phyloP scores from a whole-genome alignment of 2,888 invertebrate genomes.

The Nemotelus pantherinus region DNA sequence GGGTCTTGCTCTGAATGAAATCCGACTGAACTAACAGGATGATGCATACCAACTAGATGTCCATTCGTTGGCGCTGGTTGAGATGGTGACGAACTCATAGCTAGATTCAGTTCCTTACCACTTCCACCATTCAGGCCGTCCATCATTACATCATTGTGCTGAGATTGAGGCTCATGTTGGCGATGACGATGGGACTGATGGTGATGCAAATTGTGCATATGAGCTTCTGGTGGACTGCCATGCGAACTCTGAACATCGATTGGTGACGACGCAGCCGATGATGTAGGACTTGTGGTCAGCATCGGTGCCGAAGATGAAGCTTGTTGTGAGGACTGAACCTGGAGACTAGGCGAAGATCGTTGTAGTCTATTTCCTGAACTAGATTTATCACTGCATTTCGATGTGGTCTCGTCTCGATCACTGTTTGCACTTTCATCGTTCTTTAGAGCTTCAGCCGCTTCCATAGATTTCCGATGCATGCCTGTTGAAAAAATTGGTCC shows the following conservation, averaged over 20 bases:
- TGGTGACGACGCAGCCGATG: constrained; percentile 54
- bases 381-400: constrained; percentile 69
- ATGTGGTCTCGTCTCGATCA: constrained; percentile 71
- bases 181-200: constrained; percentile 52
- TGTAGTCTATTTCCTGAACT: constrained; percentile 61
- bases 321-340: constrained; percentile 58
- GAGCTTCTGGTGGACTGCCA: constrained; percentile 58
- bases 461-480: constrained; percentile 98
- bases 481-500: constrained; percentile 69
- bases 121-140: constrained; percentile 30
- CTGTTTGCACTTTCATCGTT: constrained; percentile 71
- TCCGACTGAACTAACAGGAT: constrained; percentile 47
- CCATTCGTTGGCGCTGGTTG: constrained; percentile 56
- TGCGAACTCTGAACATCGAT: constrained; percentile 54
- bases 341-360: constrained; percentile 61
- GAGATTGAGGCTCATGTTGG: constrained; percentile 51
- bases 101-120: constrained; percentile 47
- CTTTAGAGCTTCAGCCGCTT: constrained; percentile 95
- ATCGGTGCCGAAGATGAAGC: constrained; percentile 54
- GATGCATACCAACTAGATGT: constrained; percentile 35
- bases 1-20: constrained; percentile 60
- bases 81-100: constrained; percentile 58
- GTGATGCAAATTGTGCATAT: constrained; percentile 52
- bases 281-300: constrained; percentile 53
- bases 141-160: constrained; percentile 47